Base-by-base conservation (phyloP, 1,140 invertebrate species). In the Drosophila lacteicornis region DNA sequence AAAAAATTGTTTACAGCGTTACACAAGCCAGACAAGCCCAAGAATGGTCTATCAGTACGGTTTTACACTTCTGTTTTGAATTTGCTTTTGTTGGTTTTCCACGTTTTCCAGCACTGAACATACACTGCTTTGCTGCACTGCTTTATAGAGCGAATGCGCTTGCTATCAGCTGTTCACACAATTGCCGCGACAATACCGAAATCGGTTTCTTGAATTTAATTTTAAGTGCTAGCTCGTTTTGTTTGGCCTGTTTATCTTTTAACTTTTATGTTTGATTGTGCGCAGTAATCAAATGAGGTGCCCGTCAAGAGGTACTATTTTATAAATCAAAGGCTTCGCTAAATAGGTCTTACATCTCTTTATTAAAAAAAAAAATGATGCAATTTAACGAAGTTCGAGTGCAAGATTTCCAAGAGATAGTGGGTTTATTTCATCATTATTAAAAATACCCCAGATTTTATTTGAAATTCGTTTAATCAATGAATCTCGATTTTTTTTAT, bases 361-460 rank as follows among this genome's bases (percentile, higher is more conserved):
- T 15, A 55, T 38, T 53, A 4, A 19, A 19, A 36, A 53, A 22
- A 22, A 51, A 55, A 15, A 55, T 55, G 51, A 55, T 55, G 51
- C 33, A 55, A 55, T 55, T 38, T 1, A 7, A 2, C 4, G 51
- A 19, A 55, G 33, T 38, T 38, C 7, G 51, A 38, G 33, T 55
- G 51, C 51, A 55, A 55, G 33, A 15, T 12, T 22, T 22, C 19
- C 0, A 19, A 15, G 3, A 53, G 30, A 53, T 38, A 55, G 33
- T 38, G 33, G 17, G 12, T 38, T 55, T 38, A 55, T 55, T 55
- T 55, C 51, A 55, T 55, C 51, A 55, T 22, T 4, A 36, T 36
- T 8, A 2, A 19, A 15, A 36, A 38, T 9, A 1, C 0, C 2
- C 7, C 6, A 22, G 6, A 22, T 55, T 3, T 51, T 17, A n/a